phyloP scores from a whole-genome alignment of 2,113 vertebrate species.

The Neotragus moschatus region DNA sequence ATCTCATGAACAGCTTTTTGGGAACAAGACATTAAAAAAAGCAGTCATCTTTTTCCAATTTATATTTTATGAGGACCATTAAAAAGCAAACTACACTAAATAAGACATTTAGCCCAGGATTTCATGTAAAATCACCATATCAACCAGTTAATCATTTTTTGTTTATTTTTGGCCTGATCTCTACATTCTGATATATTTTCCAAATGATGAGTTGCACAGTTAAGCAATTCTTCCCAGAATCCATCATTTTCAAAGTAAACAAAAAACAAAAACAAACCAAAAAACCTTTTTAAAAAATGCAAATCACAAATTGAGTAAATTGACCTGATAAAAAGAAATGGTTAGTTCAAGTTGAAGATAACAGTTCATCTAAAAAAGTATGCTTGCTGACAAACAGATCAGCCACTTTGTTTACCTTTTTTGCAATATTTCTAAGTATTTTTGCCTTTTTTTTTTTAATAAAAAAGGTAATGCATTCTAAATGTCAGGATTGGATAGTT shows the following conservation, averaged over 20 bases:
- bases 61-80: neutral
- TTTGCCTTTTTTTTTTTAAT: slow-evolving; percentile 7
- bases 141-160: neutral
- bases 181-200: neutral
- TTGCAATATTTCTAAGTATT: neutral
- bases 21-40: neutral
- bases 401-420: neutral
- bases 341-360: neutral
- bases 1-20: slow-evolving; percentile 2
- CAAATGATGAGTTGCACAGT: neutral
- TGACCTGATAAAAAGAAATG: neutral
- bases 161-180: neutral
- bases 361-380: neutral
- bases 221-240: neutral
- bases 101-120: neutral
- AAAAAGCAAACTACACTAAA: neutral
- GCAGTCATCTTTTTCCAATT: slow-evolving; percentile 9
- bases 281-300: neutral
- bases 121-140: neutral
- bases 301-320: neutral
- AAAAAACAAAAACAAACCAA: neutral
- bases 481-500: neutral
- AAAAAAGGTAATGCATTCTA: slow-evolving; percentile 15
- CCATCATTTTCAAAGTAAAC: neutral
- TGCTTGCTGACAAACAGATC: neutral